Evolutionary conservation across 2,113 vertebrate genomes (phyloP).

Genomic region (Neolamprologus toae): DNA sequence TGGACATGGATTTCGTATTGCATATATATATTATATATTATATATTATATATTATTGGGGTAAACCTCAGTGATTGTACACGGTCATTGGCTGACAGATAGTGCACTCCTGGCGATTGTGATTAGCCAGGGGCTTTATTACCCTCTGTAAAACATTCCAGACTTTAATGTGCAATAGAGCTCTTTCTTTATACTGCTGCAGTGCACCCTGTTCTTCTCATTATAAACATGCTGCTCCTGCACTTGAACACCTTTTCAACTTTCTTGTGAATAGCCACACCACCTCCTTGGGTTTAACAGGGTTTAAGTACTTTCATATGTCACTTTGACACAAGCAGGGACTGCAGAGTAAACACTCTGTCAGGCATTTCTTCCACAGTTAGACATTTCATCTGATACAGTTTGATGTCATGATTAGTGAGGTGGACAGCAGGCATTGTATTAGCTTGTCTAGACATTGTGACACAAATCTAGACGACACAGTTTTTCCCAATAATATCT

Average conservation of each 20-base stretch:
- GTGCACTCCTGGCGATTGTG: constrained; percentile 49
- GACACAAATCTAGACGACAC: neutral
- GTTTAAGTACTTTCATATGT: constrained; percentile 64
- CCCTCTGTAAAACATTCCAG: constrained; percentile 64
- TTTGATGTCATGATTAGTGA: constrained; percentile 31
- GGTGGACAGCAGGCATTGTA: neutral
- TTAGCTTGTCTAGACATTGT: neutral
- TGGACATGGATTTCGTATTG: too few species aligned
- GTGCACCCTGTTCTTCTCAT: constrained; percentile 50
- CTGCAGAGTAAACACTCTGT: constrained; percentile 52
- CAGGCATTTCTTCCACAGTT: neutral
- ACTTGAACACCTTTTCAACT: constrained; percentile 41
- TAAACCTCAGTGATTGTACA: constrained; percentile 35
- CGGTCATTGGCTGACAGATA: constrained; percentile 48
- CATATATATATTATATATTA: neutral
- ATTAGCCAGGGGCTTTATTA: constrained; percentile 68
- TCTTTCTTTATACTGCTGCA: constrained; percentile 63
- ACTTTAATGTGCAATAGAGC: constrained; percentile 66
- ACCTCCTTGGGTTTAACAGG: constrained; percentile 27
- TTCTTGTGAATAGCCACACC: neutral
- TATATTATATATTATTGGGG: constrained; percentile 7
- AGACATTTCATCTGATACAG: constrained; percentile 8
- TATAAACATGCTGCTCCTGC: constrained; percentile 64
- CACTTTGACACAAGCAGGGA: constrained; percentile 52
- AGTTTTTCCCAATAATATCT: neutral